Evolutionary conservation across 2,888 invertebrate species (phyloP).

Genomic region (Ypsolopha sequella): DNA sequence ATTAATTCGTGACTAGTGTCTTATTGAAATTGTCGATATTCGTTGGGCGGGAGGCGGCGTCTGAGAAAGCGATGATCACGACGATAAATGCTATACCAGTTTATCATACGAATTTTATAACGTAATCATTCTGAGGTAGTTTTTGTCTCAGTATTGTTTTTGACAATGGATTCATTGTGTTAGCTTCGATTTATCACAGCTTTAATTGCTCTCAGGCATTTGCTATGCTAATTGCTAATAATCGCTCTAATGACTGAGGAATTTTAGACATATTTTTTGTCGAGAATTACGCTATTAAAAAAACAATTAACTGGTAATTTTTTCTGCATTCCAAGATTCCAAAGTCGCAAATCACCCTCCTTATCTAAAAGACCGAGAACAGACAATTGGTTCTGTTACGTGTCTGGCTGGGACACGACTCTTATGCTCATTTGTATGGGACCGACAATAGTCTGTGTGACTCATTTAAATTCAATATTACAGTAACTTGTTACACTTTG

Average conservation of each 20-base stretch:
- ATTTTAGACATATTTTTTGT: not conserved
- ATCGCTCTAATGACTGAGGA: not conserved
- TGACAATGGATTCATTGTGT: not conserved
- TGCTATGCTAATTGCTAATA: not conserved
- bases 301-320: not conserved
- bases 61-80: conserved; percentile 3
- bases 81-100: conserved; percentile 1
- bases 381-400: too few species aligned
- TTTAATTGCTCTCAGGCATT: not conserved
- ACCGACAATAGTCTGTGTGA: too few species aligned
- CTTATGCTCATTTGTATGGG: too few species aligned
- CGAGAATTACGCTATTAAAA: not conserved
- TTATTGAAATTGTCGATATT: not conserved
- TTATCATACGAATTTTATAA: not conserved
- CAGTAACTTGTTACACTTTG: too few species aligned
- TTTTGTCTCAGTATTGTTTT: not conserved
- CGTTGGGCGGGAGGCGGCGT: conserved; percentile 9
- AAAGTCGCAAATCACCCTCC: conserved; percentile 25
- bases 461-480: too few species aligned
- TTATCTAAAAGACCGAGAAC: too few species aligned
- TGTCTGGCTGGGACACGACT: too few species aligned
- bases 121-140: not conserved
- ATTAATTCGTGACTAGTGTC: not conserved
- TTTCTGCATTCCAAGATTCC: conserved; percentile 22
- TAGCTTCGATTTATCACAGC: not conserved